phyloP scores from a whole-genome alignment of 2,113 vertebrate genomes.

The Loxodonta africana region DNA sequence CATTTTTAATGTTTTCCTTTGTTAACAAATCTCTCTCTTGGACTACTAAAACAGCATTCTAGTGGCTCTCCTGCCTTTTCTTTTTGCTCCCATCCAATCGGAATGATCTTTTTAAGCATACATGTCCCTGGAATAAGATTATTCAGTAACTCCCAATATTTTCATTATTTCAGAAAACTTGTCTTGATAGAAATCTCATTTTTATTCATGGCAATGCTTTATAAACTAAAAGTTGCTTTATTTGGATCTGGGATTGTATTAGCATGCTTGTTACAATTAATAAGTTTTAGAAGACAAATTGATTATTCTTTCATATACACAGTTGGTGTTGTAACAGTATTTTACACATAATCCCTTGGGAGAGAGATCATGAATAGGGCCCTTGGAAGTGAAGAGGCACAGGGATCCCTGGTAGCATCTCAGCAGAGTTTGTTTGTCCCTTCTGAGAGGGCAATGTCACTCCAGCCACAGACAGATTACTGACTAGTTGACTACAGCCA shows the following conservation, averaged over 20 bases:
- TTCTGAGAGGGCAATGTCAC: background rate
- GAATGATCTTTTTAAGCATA: background rate
- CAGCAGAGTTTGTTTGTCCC: background rate
- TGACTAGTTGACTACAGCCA: conserved; percentile 37
- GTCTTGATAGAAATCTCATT: background rate
- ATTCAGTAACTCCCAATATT: conserved; percentile 22
- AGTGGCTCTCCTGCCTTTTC: background rate
- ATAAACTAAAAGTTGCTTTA: conserved; percentile 30
- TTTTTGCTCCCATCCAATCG: background rate
- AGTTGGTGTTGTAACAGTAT: conserved; percentile 1
- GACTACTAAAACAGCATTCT: conserved; percentile 11
- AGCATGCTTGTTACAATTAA: conserved; percentile 22
- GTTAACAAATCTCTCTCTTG: background rate
- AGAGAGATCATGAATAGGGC: background rate
- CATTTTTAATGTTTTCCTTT: background rate
- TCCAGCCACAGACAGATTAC: conserved; percentile 59
- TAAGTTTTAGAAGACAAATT: background rate
- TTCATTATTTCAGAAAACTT: conserved; percentile 13
- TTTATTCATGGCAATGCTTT: background rate
- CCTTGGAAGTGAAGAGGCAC: background rate
- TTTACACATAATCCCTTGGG: background rate
- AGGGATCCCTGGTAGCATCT: background rate
- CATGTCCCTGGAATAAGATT: conserved; percentile 14
- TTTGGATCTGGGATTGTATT: conserved; percentile 14
- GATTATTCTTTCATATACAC: conserved; percentile 20